Conservation (phyloP, 2,113 vertebrate species). For the Protobothrops mucrosquamatus region DNA sequence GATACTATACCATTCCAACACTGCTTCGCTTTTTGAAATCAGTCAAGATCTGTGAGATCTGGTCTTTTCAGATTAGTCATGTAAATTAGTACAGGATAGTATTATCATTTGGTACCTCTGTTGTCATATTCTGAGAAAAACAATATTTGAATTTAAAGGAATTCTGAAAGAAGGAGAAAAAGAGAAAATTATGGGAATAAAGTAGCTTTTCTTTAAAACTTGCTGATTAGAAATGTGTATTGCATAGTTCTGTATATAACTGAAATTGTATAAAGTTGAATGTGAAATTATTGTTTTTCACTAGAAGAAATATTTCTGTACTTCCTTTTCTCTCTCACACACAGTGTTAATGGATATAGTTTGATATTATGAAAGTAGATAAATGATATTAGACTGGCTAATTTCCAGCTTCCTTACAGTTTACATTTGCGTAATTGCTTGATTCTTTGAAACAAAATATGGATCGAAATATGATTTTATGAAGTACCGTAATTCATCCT, state of each 20-base stretch:
- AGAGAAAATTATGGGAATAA: conserved; percentile 35
- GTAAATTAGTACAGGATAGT: conserved; percentile 38
- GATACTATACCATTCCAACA: not conserved
- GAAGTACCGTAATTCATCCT: not conserved
- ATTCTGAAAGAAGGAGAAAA: not conserved
- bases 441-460: not conserved
- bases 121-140: conserved; percentile 33
- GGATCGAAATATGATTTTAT: not conserved
- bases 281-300: not conserved
- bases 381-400: not conserved
- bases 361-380: not conserved
- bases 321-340: not conserved
- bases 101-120: conserved; percentile 27
- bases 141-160: conserved; percentile 29
- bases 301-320: not conserved
- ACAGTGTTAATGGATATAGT: not conserved
- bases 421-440: not conserved
- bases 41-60: not conserved
- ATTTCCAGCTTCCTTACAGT: not conserved
- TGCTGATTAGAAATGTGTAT: conserved; percentile 8
- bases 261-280: not conserved
- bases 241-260: conserved; percentile 24
- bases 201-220: not conserved
- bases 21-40: not conserved
- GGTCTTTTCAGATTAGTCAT: conserved; percentile 2